Evolutionary conservation across 2,888 invertebrate species (phyloP).

Genomic region (Ophion slaviceki): DNA sequence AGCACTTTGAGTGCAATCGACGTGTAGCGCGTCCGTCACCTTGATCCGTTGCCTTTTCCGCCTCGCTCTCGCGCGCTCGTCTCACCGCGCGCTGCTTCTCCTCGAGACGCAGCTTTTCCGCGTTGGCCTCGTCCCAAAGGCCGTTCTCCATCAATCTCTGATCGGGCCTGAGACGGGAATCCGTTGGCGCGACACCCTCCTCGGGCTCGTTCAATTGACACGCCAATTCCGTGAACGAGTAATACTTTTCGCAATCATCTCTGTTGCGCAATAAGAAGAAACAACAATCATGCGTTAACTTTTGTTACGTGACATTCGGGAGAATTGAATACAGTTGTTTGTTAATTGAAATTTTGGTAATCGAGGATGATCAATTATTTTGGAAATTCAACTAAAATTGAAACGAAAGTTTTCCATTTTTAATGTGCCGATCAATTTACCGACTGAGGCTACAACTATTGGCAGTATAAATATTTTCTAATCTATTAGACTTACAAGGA

Average conservation of each 20-base stretch:
- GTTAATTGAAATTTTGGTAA: not conserved
- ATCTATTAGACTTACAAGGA: too few relatives aligned
- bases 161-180: conserved; percentile 96
- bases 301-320: not conserved
- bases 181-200: conserved; percentile 96
- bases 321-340: not conserved
- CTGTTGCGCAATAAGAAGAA: conserved; percentile 79
- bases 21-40: conserved; percentile 78
- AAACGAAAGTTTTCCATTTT: too few relatives aligned
- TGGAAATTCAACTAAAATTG: not conserved
- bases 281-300: not conserved
- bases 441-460: too few relatives aligned
- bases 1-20: not conserved
- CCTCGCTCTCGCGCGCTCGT: conserved; percentile 91
- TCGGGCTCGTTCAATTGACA: conserved; percentile 98
- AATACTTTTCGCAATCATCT: conserved; percentile 89
- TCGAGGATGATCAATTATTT: not conserved
- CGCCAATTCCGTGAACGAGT: conserved; percentile 97
- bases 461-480: too few relatives aligned
- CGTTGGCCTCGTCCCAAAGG: conserved; percentile 95
- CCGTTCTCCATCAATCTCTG: conserved; percentile 99
- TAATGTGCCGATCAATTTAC: too few relatives aligned
- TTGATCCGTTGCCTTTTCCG: conserved; percentile 88
- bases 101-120: conserved; percentile 93
- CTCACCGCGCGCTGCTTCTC: conserved; percentile 96